These are phyloP conservation scores for Gavialis gangeticus DNA, from an alignment of 2,113 vertebrate genomes.

Conservation along the genomic window DNA sequence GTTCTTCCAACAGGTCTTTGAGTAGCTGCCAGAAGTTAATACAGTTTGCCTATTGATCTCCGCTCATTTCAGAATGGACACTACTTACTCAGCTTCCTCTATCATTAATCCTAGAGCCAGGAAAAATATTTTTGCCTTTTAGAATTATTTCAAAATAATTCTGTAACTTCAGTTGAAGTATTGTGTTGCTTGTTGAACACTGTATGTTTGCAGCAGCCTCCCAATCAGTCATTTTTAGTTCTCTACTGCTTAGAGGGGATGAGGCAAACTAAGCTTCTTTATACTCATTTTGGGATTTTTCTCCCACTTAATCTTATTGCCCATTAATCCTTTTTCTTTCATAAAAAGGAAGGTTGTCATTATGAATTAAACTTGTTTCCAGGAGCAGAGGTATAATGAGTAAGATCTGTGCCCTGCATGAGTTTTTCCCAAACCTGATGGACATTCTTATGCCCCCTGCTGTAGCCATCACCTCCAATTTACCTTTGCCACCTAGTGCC, in stretches of 20 bases:
- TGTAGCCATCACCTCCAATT: no score
- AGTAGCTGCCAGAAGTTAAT: slow-evolving; percentile 29
- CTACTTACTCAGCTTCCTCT: background rate
- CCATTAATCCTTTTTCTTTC: background rate
- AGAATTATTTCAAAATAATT: background rate
- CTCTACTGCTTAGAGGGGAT: background rate
- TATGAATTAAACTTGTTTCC: background rate
- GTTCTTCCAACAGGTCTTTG: background rate
- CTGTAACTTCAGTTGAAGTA: background rate
- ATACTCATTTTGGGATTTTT: background rate
- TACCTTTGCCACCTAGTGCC: no score
- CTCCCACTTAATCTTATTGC: background rate
- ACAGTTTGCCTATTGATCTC: slow-evolving; percentile 1
- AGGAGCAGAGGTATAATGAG: background rate
- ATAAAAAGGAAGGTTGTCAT: background rate
- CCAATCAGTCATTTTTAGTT: background rate
- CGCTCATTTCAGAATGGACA: slow-evolving; percentile 9
- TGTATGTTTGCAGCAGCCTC: background rate
- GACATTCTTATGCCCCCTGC: no score
- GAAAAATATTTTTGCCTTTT: background rate
- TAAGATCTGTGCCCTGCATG: no score
- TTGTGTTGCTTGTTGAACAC: background rate
- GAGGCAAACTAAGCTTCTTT: background rate
- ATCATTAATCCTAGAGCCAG: slow-evolving; percentile 3
- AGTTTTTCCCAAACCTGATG: no score